Conservation (phyloP, 2,888 invertebrate genomes). For the Herminia tarsipennalis region DNA sequence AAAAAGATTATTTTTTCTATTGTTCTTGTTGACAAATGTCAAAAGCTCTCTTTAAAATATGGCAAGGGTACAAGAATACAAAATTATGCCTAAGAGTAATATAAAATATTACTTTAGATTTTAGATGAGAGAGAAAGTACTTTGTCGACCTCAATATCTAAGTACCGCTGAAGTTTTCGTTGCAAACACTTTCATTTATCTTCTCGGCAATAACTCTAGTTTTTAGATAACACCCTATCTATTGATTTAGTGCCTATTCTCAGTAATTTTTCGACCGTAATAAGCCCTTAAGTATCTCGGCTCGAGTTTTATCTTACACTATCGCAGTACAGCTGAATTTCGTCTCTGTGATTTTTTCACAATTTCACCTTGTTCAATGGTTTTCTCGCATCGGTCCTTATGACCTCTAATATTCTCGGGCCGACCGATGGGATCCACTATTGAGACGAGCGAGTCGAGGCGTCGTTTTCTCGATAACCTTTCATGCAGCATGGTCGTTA, state of each 20-base stretch:
- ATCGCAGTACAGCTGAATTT: slow-evolving; percentile 14
- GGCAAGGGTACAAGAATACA: background rate
- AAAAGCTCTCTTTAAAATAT: background rate
- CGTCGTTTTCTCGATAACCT: slow-evolving; percentile 51
- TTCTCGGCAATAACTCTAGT: slow-evolving; percentile 46
- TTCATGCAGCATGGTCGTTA: slow-evolving; percentile 48
- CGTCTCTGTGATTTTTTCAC: slow-evolving; percentile 18
- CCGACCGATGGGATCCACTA: slow-evolving; percentile 49
- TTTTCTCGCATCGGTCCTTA: slow-evolving; percentile 40
- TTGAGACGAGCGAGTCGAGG: slow-evolving; percentile 39
- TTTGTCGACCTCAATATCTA: slow-evolving; percentile 13
- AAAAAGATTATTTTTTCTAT: background rate
- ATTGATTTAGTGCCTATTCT: slow-evolving; percentile 50
- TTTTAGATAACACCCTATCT: slow-evolving; percentile 50
- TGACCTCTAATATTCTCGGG: slow-evolving; percentile 47
- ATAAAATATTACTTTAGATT: background rate
- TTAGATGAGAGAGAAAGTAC: slow-evolving; percentile 1
- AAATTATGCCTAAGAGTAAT: background rate
- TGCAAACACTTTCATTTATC: slow-evolving; percentile 47
- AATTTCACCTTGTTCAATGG: slow-evolving; percentile 20
- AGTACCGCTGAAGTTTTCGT: slow-evolving; percentile 24
- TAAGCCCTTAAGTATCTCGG: slow-evolving; percentile 40
- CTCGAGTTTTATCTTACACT: slow-evolving; percentile 25
- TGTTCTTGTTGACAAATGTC: background rate
- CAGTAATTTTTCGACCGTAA: slow-evolving; percentile 50